Evolutionary conservation across 2,888 invertebrate species (phyloP).

Genomic region (Ormia ochracea): DNA sequence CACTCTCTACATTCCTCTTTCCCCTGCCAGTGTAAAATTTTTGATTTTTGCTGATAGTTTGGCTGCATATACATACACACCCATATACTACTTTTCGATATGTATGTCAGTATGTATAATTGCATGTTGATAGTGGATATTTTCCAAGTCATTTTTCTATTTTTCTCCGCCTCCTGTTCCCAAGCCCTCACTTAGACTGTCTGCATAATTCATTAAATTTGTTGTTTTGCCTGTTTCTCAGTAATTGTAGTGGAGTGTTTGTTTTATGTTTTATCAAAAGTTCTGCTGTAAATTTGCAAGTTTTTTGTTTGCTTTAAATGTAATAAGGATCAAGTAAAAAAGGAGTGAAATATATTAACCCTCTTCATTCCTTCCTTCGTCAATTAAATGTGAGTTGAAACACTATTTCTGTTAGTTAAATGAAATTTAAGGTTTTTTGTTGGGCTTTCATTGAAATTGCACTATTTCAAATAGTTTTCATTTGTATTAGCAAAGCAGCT

Average conservation of each 20-base stretch:
- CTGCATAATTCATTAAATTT: slow-evolving; percentile 51
- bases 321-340: slow-evolving; percentile 8
- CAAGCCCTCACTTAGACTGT: background rate
- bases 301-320: slow-evolving; percentile 47
- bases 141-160: background rate
- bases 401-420: slow-evolving; percentile 56
- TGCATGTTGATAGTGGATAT: background rate
- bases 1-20: background rate
- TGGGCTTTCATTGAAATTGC: slow-evolving; percentile 42
- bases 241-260: slow-evolving; percentile 52
- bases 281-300: slow-evolving; percentile 51
- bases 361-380: background rate
- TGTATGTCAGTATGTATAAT: too few species aligned
- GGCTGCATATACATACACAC: too few species aligned
- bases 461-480: slow-evolving; percentile 43
- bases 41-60: slow-evolving; percentile 33
- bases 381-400: slow-evolving; percentile 37
- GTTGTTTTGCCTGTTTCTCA: slow-evolving; percentile 41
- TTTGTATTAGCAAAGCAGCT: slow-evolving; percentile 4
- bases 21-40: background rate
- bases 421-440: slow-evolving; percentile 35
- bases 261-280: slow-evolving; percentile 55
- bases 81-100: background rate
- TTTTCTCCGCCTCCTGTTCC: background rate
- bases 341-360: background rate